Percentiles rank a stretch among this genome's conserved stretches.
These are phyloP conservation scores for Parnassius apollo DNA, from an alignment of 2,888 invertebrate genomes.

Conservation along the genomic window DNA sequence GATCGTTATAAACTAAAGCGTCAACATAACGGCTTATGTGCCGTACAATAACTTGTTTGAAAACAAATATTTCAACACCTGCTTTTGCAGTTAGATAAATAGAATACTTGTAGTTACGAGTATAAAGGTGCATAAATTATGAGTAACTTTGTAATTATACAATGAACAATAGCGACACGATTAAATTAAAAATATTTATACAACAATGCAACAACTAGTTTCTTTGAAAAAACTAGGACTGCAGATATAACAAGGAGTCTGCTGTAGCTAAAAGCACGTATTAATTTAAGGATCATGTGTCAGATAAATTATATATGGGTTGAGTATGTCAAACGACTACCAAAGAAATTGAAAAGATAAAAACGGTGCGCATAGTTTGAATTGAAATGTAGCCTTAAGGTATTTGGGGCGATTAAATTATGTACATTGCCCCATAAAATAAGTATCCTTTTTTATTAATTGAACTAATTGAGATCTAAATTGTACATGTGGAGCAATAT, in stretches of 20 bases:
- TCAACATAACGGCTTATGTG: not conserved
- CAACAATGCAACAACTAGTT: slow-evolving; percentile 16
- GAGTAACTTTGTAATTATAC: slow-evolving; percentile 21
- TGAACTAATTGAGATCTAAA: too few species aligned
- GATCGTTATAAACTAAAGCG: slow-evolving; percentile 1
- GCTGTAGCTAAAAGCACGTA: slow-evolving; percentile 20
- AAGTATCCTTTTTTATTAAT: too few species aligned
- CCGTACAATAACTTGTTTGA: slow-evolving; percentile 30
- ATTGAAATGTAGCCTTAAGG: not conserved
- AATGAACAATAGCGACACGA: slow-evolving; percentile 11
- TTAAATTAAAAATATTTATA: slow-evolving; percentile 25
- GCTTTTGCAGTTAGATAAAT: slow-evolving; percentile 35
- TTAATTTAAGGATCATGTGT: slow-evolving; percentile 11
- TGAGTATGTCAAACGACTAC: slow-evolving; percentile 10
- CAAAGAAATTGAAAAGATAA: slow-evolving; percentile 8
- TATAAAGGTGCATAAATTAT: slow-evolving; percentile 23
- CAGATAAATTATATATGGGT: slow-evolving; percentile 18
- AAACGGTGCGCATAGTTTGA: not conserved
- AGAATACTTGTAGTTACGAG: slow-evolving; percentile 12
- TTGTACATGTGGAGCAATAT: too few species aligned
- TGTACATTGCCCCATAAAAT: too few species aligned
- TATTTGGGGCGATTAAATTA: too few species aligned
- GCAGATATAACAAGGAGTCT: slow-evolving; percentile 11
- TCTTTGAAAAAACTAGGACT: slow-evolving; percentile 16
- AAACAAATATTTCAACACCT: slow-evolving; percentile 41